Conservation (phyloP, 2,888 invertebrate species). For the Marronus borbonicus region DNA sequence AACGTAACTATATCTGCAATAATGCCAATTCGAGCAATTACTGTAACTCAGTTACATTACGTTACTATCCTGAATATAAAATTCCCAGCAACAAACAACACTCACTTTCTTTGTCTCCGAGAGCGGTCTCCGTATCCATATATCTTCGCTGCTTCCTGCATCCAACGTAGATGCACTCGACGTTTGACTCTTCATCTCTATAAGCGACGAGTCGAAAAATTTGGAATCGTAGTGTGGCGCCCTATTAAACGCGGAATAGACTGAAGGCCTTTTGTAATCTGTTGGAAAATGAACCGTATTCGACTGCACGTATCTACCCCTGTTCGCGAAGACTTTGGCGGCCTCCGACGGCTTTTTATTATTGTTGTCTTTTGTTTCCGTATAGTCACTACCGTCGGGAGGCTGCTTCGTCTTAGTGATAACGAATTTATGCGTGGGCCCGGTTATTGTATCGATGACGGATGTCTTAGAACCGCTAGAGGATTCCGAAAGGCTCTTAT, state of each 20-base stretch:
- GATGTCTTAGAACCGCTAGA: constrained; percentile 69
- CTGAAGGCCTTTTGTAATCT: constrained; percentile 75
- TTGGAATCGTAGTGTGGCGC: constrained; percentile 83
- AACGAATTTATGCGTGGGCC: constrained; percentile 73
- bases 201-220: constrained; percentile 87
- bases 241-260: constrained; percentile 75
- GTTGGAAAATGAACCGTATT: constrained; percentile 81
- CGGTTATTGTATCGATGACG: constrained; percentile 69
- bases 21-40: not conserved
- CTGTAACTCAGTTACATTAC: not conserved
- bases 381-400: constrained; percentile 31
- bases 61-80: not conserved
- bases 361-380: constrained; percentile 26
- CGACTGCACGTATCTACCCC: constrained; percentile 73
- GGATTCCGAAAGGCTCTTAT: constrained; percentile 68
- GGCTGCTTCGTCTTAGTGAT: constrained; percentile 71
- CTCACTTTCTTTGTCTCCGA: constrained; percentile 73
- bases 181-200: constrained; percentile 85
- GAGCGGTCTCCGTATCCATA: constrained; percentile 80
- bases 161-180: constrained; percentile 76
- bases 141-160: constrained; percentile 75
- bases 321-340: constrained; percentile 71
- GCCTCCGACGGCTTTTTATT: constrained; percentile 70
- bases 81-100: constrained; percentile 52
- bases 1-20: not conserved